These are phyloP conservation scores for Epinephelus lanceolatus DNA, from an alignment of 2,113 vertebrate genomes.

Conservation along the genomic window DNA sequence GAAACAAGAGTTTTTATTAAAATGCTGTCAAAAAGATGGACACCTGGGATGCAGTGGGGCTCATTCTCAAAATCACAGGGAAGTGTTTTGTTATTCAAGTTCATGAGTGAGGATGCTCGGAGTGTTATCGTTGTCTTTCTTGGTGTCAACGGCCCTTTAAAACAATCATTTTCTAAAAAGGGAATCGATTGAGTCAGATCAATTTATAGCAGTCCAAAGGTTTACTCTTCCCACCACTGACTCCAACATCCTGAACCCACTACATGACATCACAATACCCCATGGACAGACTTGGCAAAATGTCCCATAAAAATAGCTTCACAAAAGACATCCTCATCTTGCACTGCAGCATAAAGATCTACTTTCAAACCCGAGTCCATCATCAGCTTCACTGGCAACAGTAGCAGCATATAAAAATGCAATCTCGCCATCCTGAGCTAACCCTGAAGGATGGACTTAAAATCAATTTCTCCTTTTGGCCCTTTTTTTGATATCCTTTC, in stretches of 20 bases:
- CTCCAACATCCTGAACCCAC: neutral
- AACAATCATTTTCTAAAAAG: neutral
- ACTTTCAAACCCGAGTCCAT: constrained; percentile 17
- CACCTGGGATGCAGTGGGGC: no score
- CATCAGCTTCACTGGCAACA: neutral
- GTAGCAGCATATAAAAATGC: constrained; percentile 13
- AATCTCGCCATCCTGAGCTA: constrained; percentile 29
- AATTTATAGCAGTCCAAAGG: neutral
- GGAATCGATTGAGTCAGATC: neutral
- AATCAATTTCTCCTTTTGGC: constrained; percentile 61
- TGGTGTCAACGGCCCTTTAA: neutral
- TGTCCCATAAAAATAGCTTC: constrained; percentile 1
- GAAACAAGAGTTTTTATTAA: no score
- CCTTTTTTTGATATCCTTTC: constrained; percentile 51
- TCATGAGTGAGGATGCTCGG: no score
- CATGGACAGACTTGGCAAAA: neutral
- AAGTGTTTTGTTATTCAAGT: no score
- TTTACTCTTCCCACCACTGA: neutral
- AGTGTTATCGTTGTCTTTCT: no score
- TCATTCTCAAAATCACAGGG: no score
- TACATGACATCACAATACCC: neutral
- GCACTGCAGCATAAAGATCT: constrained; percentile 6
- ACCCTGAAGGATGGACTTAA: constrained; percentile 56
- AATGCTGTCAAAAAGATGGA: no score
- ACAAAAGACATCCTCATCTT: neutral